phyloP scores from a whole-genome alignment of 2,113 vertebrate species.

The Excalfactoria chinensis region DNA sequence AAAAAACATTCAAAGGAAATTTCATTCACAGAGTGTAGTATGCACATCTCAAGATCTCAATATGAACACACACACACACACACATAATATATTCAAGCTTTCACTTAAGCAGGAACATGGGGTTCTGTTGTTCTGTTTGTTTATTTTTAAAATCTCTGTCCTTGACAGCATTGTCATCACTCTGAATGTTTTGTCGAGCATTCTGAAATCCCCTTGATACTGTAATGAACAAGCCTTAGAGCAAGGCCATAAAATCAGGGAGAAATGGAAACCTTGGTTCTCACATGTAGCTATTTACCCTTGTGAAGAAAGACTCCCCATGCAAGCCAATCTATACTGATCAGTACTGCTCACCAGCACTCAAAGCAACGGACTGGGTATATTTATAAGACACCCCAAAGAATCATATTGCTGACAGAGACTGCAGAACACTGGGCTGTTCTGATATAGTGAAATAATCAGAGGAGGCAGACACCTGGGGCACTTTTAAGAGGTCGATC shows the following conservation, averaged over 20 bases:
- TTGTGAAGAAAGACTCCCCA: neutral
- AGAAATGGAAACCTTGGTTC: neutral
- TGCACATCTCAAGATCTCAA: neutral
- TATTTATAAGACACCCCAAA: neutral
- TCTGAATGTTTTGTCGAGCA: neutral
- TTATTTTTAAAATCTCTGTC: neutral
- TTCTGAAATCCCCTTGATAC: neutral
- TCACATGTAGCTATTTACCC: neutral
- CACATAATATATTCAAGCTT: neutral
- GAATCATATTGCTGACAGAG: neutral
- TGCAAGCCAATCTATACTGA: neutral
- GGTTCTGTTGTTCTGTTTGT: neutral
- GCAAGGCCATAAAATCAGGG: neutral
- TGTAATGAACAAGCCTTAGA: neutral
- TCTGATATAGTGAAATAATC: neutral
- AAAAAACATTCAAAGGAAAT: neutral
- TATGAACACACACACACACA: neutral
- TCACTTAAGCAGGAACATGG: neutral
- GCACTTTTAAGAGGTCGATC: neutral
- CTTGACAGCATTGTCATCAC: neutral
- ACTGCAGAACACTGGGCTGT: neutral
- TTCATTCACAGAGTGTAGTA: neutral
- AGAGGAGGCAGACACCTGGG: fast-evolving
- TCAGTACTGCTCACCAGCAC: neutral
- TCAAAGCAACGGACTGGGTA: neutral